A percentile compares a stretch with the other conserved stretches of the same genome.
Conservation (phyloP, 2,888 invertebrate species). For the Eupithecia centaureata region DNA sequence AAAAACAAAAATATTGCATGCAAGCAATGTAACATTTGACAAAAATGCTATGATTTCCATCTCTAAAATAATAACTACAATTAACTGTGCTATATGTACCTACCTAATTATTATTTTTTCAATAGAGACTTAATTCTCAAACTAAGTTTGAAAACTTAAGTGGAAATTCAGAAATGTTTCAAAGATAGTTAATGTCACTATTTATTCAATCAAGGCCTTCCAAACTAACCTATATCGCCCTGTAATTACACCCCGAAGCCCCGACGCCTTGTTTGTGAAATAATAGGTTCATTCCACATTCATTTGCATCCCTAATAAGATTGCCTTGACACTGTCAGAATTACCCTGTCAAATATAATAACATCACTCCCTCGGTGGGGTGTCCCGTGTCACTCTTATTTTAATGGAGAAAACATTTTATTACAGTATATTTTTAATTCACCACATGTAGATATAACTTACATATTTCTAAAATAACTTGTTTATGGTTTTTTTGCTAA, state of each 20-base stretch:
- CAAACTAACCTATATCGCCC: not conserved
- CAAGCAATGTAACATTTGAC: no score
- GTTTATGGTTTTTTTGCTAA: no score
- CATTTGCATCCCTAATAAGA: conserved; percentile 82
- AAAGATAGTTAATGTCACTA: not conserved
- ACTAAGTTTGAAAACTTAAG: no score
- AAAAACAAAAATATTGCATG: no score
- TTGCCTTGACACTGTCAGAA: conserved; percentile 73
- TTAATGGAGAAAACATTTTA: not conserved
- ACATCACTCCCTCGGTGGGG: conserved; percentile 20
- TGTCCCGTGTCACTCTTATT: conserved; percentile 23
- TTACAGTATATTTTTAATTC: no score
- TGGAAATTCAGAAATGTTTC: not conserved
- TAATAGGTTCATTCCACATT: conserved; percentile 84
- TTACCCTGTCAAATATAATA: conserved; percentile 79
- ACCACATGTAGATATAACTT: no score
- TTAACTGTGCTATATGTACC: not conserved
- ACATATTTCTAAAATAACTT: no score
- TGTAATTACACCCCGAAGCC: conserved; percentile 39
- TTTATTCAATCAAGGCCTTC: not conserved
- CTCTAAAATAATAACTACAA: not conserved
- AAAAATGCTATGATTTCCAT: not conserved
- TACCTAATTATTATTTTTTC: no score
- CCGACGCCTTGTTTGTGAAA: conserved; percentile 75
- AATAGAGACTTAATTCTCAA: no score